Percentiles rank a stretch among this genome's conserved stretches.
These are phyloP conservation scores for Agapornis roseicollis DNA, from an alignment of 2,113 vertebrate genomes.

Conservation along the genomic window DNA sequence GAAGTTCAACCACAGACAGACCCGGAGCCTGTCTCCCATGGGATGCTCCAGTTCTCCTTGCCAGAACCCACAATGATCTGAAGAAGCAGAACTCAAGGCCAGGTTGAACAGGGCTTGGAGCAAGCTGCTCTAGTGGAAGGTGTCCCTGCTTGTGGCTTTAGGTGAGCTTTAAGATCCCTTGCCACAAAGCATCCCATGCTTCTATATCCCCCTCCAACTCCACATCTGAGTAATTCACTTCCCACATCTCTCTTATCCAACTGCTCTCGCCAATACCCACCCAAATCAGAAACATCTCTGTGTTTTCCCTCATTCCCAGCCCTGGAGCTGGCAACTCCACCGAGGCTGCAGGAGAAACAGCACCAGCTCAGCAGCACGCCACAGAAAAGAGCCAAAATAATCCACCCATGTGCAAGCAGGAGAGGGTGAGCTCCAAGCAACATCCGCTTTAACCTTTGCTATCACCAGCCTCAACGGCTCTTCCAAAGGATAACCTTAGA, in stretches of 20 bases:
- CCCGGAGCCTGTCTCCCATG: background rate
- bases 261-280: background rate
- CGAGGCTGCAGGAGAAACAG: background rate
- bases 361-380: background rate
- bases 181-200: no score
- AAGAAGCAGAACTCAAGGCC: background rate
- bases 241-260: accelerated
- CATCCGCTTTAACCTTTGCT: background rate
- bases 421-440: background rate
- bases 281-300: background rate
- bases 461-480: accelerated
- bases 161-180: no score
- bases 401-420: accelerated
- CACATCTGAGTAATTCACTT: accelerated
- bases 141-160: background rate
- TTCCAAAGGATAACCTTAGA: background rate
- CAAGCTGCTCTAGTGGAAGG: background rate
- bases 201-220: background rate
- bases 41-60: background rate
- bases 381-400: background rate
- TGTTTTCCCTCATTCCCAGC: background rate
- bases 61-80: background rate
- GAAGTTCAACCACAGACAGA: background rate
- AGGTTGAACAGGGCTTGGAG: background rate
- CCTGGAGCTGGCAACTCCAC: background rate